Base-by-base conservation (phyloP, 2,888 invertebrate genomes). In the Aphodius sticticus region DNA sequence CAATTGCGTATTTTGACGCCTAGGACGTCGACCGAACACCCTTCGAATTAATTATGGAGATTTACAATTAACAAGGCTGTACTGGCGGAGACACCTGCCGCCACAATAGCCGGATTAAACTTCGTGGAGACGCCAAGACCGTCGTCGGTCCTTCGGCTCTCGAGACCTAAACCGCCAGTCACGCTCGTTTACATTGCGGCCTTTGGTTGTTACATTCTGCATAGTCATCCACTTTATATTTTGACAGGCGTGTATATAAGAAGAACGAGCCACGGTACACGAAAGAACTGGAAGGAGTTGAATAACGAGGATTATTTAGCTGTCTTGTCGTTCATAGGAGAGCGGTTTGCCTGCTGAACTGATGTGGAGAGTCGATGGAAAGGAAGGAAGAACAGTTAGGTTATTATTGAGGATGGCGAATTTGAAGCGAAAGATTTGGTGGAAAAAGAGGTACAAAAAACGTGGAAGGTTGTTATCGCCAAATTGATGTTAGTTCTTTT, bases 201-300 rank as follows among this genome's bases (percentile, higher is more conserved):
- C 79, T 71, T 76, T 76, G 72, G 78, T 72, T 12, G 53, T 53
- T 53, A 70, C 76, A 81, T 83, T 82, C 81, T 82, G 82, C 83
- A 83, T 82, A 83, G 83, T 83, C 82, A 83, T 81, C 82, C 82
- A 82, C 83, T 82, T 80, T 75, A 82, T 80, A 78, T 76, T 81
- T 81, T 81, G 81, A 82, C 82, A 79, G 81, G 77, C 82, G 76
- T 78, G 53, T 53, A 53, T 53, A 53, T 53, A 53, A 53, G 53
- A 53, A 12, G 53, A 26, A 26, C 26, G 26, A 26, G 9, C 53
- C 53, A 53, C 53, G 53, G 53, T 53, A 12, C 26, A 26, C 26
- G 26, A 26, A 53, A 53, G 53, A 7, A 53, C 9, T 9, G 53
- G 12, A 12, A 53, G 53, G 53, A 53, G 53, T 53, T 5, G 53